Percentiles rank a stretch among this genome's conserved stretches.
Conservation (phyloP, 2,113 vertebrate genomes). For the Climacteris rufus region DNA sequence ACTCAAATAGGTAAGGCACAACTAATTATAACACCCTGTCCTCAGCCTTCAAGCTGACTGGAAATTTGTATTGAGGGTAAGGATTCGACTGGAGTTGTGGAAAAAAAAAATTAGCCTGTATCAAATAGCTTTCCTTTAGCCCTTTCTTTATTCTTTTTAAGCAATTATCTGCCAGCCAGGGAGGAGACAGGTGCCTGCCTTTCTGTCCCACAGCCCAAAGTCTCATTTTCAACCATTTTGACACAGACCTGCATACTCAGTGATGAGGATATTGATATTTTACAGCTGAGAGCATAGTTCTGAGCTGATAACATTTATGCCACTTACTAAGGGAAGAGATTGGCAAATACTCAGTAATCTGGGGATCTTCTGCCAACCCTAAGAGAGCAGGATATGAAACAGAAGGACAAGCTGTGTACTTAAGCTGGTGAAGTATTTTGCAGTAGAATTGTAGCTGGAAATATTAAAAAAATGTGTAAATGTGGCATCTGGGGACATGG, state of each 20-base stretch:
- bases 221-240: not conserved
- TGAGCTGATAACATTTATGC: not conserved
- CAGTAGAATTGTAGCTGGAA: not conserved
- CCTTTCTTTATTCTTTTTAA: not conserved
- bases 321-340: not conserved
- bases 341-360: not conserved
- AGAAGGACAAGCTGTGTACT: not conserved
- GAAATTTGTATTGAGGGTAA: not conserved
- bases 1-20: not conserved
- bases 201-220: not conserved
- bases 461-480: not conserved
- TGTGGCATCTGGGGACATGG: not conserved
- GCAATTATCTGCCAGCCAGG: not conserved
- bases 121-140: not conserved
- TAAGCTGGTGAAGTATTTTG: not conserved
- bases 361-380: not conserved
- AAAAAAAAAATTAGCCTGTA: not conserved
- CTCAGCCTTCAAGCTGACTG: not conserved
- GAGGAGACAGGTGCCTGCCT: not conserved
- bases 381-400: not conserved
- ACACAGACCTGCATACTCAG: not conserved
- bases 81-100: not conserved
- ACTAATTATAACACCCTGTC: not conserved
- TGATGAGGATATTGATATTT: not conserved
- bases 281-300: not conserved